Evolutionary conservation across 2,113 vertebrate genomes (phyloP).

Genomic region (Odocoileus hemionus): DNA sequence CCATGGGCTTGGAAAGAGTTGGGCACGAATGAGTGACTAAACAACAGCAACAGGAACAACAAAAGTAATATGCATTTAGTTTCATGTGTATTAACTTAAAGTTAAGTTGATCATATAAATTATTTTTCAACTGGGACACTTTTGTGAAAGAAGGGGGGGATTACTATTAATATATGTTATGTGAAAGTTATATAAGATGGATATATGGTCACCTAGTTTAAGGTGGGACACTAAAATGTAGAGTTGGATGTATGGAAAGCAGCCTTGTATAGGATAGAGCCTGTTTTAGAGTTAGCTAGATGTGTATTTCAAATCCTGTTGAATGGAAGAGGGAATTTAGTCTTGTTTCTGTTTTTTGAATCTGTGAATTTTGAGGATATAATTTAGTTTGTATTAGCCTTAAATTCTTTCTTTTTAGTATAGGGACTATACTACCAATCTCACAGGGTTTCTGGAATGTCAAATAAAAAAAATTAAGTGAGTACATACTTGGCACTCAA

Average conservation of each 20-base stretch:
- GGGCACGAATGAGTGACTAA: not conserved
- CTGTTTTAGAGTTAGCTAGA: not conserved
- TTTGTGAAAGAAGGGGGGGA: not conserved
- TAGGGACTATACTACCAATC: not conserved
- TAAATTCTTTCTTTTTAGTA: not conserved
- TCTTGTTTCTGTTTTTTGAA: not conserved
- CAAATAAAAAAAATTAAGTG: not conserved
- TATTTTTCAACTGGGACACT: not conserved
- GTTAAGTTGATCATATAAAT: not conserved
- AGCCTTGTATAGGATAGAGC: not conserved
- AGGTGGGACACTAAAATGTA: not conserved
- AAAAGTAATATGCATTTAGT: not conserved
- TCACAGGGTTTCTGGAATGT: not conserved
- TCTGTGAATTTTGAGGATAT: not conserved
- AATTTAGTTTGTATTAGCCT: not conserved
- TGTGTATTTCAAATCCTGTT: not conserved
- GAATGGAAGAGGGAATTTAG: not conserved
- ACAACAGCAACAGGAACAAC: not conserved
- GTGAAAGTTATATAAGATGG: not conserved
- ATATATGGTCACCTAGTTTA: not conserved
- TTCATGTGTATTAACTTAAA: not conserved
- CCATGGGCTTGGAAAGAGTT: not conserved
- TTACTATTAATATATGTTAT: not conserved
- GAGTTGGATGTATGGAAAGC: not conserved
- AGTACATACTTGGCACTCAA: not conserved